Conservation (phyloP, 2,113 vertebrate genomes). For the Neodon shergylaensis region DNA sequence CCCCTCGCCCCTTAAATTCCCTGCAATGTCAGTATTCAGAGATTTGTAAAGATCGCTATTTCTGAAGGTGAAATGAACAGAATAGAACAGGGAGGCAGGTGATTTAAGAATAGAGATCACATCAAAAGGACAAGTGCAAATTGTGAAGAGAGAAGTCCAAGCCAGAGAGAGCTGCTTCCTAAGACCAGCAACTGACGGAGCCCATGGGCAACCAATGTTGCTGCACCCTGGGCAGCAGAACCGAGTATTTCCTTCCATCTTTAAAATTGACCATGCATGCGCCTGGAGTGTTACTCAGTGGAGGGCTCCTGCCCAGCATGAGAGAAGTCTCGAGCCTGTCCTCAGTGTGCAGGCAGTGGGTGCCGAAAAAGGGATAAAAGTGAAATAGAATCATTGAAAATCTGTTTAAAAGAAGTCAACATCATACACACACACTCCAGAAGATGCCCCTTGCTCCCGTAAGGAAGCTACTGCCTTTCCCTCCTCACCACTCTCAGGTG, state of each 20-base stretch:
- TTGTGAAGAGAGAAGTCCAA: neutral
- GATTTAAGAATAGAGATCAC: neutral
- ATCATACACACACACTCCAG: no score
- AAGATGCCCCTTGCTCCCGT: neutral
- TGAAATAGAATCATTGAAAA: no score
- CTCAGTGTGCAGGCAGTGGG: no score
- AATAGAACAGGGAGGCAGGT: neutral
- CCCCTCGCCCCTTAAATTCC: neutral
- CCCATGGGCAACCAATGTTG: neutral
- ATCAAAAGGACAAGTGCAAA: slow-evolving; percentile 2
- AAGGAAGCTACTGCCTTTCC: neutral
- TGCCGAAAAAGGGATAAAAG: neutral
- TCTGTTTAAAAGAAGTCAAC: neutral
- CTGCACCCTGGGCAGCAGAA: neutral
- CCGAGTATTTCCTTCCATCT: neutral
- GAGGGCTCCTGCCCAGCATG: no score
- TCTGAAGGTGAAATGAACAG: neutral
- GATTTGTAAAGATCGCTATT: neutral
- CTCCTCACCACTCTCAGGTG: fast-evolving
- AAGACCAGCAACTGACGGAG: neutral
- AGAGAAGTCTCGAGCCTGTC: neutral
- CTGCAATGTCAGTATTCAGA: neutral
- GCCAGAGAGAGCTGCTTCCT: neutral
- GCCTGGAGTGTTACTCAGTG: neutral
- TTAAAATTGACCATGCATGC: neutral